Base-by-base conservation (phyloP, 2,888 invertebrate genomes). In the Galeruca laticollis region DNA sequence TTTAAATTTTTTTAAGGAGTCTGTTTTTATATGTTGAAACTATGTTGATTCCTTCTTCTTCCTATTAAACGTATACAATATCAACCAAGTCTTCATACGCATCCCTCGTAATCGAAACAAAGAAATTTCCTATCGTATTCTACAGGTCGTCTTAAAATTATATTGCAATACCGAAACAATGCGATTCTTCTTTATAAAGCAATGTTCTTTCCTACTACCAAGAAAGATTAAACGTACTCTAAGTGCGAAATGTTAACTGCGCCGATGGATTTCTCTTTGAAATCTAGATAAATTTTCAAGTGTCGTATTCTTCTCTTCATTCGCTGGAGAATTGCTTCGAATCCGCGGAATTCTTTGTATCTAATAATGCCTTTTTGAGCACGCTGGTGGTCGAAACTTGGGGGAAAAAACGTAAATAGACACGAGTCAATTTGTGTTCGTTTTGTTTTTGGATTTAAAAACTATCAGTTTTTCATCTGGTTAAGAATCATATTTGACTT, bases 121-220 rank as follows among this genome's bases (percentile, higher is more conserved):
- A 51, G 69, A 73, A 65, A 71, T 68, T 67, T 73, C 73, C 71
- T 71, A 70, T 73, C 60, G 73, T 68, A 75, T 75, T 75, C 75
- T 75, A 75, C 75, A 40, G 62, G 69, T 70, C 69, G 72, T 66
- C 71, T 75, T 75, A 70, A 75, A 75, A 75, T 73, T 73, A 75
- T 69, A 74, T 74, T 69, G 72, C 74, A 70, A 72, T 74, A 71
- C 68, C 70, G 40, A 67, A 71, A 72, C 72, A 74, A 71, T 71
- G 72, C 66, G 70, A 66, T 72, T 71, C 70, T 66, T 68, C 74
- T 72, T 69, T 72, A 67, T 68, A 70, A 61, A 63, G 72, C 66
- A 54, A 62, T 68, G 68, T 49, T 68, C 20, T 47, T 47, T 47
- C 18, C 2, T 47, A 47, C 2, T 74, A 72, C 74, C 71, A 51